phyloP scores from a whole-genome alignment of 2,113 vertebrate species.

The Entelurus aequoreus region DNA sequence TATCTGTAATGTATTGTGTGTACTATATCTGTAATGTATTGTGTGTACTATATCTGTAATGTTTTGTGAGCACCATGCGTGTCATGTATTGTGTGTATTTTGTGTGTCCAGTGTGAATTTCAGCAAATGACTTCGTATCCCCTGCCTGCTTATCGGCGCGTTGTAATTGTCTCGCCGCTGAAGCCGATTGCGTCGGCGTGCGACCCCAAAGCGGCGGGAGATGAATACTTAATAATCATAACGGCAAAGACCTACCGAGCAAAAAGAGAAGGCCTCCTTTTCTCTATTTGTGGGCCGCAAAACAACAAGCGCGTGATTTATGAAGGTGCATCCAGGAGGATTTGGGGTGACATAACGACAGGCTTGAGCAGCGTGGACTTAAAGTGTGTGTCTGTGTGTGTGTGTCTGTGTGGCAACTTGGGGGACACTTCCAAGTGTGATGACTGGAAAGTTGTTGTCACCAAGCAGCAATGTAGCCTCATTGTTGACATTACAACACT shows the following conservation, averaged over 20 bases:
- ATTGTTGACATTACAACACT: conserved; percentile 13
- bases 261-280: neutral
- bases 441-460: conserved; percentile 8
- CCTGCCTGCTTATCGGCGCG: conserved; percentile 26
- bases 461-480: conserved; percentile 2
- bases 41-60: neutral
- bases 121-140: conserved; percentile 32
- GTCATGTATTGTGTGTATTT: neutral
- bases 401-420: neutral
- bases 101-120: conserved; percentile 4
- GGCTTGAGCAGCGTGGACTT: conserved; percentile 46
- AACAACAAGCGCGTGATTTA: conserved; percentile 53
- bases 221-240: conserved; percentile 36
- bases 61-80: conserved; percentile 28
- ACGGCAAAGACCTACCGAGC: conserved; percentile 9
- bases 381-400: conserved; percentile 3
- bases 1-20: conserved; percentile 34
- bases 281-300: neutral
- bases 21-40: neutral
- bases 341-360: conserved; percentile 46
- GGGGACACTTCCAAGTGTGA: neutral
- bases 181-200: conserved; percentile 32
- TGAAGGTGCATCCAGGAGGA: conserved; percentile 32
- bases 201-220: conserved; percentile 29
- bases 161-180: conserved; percentile 47